Conservation (phyloP, 2,113 vertebrate species). For the Thermophis baileyi region DNA sequence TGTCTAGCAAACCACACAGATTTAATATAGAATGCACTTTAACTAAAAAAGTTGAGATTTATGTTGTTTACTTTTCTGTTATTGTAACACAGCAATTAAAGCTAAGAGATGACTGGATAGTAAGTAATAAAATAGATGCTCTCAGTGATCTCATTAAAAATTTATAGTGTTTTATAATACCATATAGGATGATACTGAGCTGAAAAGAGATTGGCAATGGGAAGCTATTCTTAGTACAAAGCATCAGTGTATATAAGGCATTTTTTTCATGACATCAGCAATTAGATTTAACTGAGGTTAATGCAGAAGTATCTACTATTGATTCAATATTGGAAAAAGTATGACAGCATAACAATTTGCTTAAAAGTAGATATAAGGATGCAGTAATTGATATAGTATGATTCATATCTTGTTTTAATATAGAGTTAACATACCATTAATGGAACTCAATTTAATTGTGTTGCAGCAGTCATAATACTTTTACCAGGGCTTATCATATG, state of each 20-base stretch:
- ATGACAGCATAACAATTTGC: conserved; percentile 3
- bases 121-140: conserved; percentile 69
- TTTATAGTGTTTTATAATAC: conserved; percentile 72
- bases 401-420: background rate
- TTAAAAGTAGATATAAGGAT: conserved; percentile 28
- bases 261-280: conserved; percentile 64
- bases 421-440: conserved; percentile 17
- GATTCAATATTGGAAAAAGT: conserved; percentile 45
- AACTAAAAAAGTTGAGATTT: conserved; percentile 60
- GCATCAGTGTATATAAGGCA: conserved; percentile 68
- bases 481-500: background rate
- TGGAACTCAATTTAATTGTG: conserved; percentile 18
- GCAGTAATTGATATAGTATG: conserved; percentile 24
- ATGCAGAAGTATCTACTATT: conserved; percentile 49
- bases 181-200: conserved; percentile 64
- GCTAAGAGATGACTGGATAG: conserved; percentile 57
- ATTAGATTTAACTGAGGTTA: conserved; percentile 53
- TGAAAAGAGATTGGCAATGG: conserved; percentile 55
- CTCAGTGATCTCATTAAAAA: conserved; percentile 73
- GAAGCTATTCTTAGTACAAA: conserved; percentile 69
- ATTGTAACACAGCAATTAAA: conserved; percentile 68
- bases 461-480: background rate
- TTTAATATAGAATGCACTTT: conserved; percentile 52
- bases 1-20: conserved; percentile 39
- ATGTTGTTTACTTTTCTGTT: conserved; percentile 61